phyloP scores from a whole-genome alignment of 2,797 vertebrate species.

The Cryptoprocta ferox region DNA sequence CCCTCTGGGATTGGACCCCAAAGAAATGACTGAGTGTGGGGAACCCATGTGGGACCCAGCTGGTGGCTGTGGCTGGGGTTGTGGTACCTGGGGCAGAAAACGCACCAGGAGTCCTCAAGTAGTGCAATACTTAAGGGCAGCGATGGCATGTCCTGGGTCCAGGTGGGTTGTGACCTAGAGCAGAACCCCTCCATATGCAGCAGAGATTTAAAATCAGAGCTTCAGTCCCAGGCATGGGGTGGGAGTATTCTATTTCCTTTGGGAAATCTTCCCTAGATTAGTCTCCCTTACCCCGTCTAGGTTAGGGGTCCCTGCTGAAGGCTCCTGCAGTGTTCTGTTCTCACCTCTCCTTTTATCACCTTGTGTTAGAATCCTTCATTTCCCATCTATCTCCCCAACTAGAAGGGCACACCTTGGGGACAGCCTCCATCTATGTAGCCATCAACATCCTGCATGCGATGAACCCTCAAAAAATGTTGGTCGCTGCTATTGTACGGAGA shows the following conservation, averaged over 20 bases:
- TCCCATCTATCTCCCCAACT: neutral
- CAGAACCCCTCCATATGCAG: neutral
- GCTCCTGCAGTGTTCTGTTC: neutral
- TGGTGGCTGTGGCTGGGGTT: neutral
- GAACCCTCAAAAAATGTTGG: neutral
- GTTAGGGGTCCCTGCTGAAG: neutral
- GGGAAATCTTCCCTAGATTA: neutral
- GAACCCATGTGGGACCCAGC: neutral
- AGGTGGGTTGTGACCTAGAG: neutral
- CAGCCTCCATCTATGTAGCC: neutral
- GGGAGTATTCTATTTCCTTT: neutral
- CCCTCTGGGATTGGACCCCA: neutral
- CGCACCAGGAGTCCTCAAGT: neutral
- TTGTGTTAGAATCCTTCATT: neutral
- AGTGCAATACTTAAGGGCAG: neutral
- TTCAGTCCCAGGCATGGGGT: neutral
- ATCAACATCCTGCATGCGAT: neutral
- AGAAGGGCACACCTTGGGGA: neutral
- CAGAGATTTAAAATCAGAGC: neutral
- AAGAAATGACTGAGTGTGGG: neutral
- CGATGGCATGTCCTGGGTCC: fast-evolving
- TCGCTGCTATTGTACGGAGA: neutral
- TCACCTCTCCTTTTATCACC: neutral
- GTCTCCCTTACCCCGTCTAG: neutral
- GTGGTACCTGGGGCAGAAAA: neutral